These are phyloP conservation scores for Trematocara stigmaticum DNA, from an alignment of 2,113 vertebrate species.

Conservation along the genomic window DNA sequence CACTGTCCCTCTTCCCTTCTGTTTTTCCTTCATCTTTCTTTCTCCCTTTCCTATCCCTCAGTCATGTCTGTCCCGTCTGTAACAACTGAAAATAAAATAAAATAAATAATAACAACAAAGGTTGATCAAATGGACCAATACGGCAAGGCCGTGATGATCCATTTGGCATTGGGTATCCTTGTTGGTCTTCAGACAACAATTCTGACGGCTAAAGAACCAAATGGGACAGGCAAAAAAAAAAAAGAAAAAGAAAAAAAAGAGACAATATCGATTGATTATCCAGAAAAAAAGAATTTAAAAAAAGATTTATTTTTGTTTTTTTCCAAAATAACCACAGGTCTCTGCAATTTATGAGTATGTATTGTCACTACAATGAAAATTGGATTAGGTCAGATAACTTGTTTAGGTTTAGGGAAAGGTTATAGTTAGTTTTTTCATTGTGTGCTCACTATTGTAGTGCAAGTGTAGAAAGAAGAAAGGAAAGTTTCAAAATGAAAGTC, in stretches of 20 bases:
- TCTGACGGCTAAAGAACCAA: accelerated
- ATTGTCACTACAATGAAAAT: neutral
- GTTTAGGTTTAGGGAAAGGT: neutral
- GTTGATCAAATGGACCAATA: neutral
- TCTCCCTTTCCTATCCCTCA: neutral
- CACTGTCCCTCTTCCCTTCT: too few species aligned
- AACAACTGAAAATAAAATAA: neutral
- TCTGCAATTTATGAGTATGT: neutral
- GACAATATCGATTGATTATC: neutral
- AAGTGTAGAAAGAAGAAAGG: neutral
- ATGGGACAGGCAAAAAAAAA: neutral
- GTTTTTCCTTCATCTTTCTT: neutral
- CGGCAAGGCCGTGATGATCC: accelerated
- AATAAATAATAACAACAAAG: neutral
- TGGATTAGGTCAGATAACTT: neutral
- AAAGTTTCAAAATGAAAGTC: neutral
- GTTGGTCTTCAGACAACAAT: neutral
- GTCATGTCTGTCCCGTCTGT: neutral
- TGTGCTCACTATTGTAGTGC: neutral
- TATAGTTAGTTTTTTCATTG: neutral
- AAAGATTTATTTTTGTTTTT: neutral
- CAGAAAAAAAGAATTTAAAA: accelerated
- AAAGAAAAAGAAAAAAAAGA: neutral
- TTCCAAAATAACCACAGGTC: neutral
- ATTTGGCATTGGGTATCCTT: neutral